phyloP scores from a whole-genome alignment of 2,113 vertebrate genomes.

The Neomonachus schauinslandi region DNA sequence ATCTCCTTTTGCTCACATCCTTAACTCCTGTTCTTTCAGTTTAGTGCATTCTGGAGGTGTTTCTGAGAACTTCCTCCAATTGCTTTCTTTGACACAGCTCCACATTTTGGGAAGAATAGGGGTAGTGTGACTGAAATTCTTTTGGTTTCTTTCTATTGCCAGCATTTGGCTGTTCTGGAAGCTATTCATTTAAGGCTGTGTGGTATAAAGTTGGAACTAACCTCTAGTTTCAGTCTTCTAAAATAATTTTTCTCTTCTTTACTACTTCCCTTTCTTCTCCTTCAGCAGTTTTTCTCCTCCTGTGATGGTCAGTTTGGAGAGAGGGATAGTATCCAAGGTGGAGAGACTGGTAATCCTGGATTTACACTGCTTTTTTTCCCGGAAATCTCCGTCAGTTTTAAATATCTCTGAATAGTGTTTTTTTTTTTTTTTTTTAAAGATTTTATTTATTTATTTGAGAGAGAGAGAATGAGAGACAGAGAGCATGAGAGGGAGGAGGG shows the following conservation, averaged over 20 bases:
- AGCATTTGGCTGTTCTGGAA: background rate
- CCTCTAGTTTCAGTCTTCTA: background rate
- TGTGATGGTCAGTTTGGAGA: background rate
- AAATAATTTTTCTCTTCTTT: background rate
- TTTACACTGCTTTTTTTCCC: background rate
- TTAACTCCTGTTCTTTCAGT: background rate
- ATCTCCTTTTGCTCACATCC: background rate
- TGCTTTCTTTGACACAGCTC: background rate
- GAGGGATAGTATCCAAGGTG: fast-evolving
- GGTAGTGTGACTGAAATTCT: background rate
- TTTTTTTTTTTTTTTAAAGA: no score
- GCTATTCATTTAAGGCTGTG: background rate
- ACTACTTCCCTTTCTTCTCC: background rate
- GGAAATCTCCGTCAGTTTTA: background rate
- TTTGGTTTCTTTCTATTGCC: background rate
- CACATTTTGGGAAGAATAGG: background rate
- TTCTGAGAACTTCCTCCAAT: background rate
- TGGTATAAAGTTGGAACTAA: background rate
- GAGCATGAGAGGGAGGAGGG: no score
- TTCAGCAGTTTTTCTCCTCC: background rate
- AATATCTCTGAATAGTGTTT: conserved; percentile 13
- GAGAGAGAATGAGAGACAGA: no score
- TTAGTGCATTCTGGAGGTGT: background rate
- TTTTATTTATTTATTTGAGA: no score
- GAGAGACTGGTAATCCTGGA: background rate